Percentiles rank a stretch among this genome's conserved stretches.
Evolutionary conservation across 2,113 vertebrate species (phyloP).

Genomic region (Panthera leo): DNA sequence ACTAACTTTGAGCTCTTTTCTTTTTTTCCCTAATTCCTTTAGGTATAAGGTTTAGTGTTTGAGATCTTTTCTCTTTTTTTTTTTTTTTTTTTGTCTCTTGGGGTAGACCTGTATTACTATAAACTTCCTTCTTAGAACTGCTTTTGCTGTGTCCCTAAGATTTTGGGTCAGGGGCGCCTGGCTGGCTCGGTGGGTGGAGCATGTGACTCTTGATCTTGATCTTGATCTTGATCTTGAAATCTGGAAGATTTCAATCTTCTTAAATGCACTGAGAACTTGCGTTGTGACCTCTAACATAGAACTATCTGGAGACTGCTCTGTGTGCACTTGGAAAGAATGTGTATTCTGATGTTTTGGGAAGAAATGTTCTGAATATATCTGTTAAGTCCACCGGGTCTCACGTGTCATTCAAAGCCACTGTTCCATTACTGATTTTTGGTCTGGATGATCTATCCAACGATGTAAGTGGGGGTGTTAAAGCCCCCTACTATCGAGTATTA

Average conservation of each 20-base stretch:
- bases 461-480: neutral
- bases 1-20: neutral
- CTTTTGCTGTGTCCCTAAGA: neutral
- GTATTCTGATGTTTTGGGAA: no score
- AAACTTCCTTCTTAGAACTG: neutral
- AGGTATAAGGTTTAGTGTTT: neutral
- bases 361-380: no score
- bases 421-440: neutral
- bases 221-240: neutral
- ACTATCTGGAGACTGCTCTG: no score
- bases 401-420: neutral
- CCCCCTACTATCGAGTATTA: neutral
- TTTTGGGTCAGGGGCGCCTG: neutral
- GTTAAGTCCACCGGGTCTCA: no score
- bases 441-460: neutral
- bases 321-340: no score
- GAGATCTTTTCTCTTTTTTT: neutral
- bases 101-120: neutral
- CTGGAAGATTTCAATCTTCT: no score
- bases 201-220: neutral
- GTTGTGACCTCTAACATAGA: no score
- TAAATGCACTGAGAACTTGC: no score
- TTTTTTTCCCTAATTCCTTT: neutral
- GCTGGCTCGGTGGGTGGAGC: neutral
- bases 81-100: neutral